Evolutionary conservation across 2,888 invertebrate species (phyloP).

Genomic region (Clepsis dumicolana): DNA sequence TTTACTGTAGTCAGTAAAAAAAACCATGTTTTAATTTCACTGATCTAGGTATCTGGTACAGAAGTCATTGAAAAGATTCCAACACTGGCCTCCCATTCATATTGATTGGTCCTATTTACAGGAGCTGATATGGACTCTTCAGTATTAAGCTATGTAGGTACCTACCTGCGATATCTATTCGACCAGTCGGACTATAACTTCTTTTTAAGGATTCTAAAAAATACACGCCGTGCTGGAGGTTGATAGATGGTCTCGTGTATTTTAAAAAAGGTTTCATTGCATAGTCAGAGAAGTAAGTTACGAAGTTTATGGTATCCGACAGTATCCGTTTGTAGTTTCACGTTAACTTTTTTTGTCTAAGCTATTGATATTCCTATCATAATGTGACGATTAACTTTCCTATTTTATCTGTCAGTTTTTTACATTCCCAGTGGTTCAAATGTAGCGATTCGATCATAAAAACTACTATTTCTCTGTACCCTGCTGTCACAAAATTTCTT

Average conservation of each 20-base stretch:
- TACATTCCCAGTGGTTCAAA: not conserved
- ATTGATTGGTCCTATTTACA: not conserved
- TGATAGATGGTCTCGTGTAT: conserved; percentile 10
- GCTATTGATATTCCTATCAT: too few relatives aligned
- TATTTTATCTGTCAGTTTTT: not conserved
- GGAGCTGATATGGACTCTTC: not conserved
- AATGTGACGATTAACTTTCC: not conserved
- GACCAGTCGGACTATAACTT: conserved; percentile 3
- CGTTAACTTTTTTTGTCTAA: too few relatives aligned
- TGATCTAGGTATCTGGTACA: too few relatives aligned
- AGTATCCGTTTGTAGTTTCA: not conserved
- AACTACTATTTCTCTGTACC: too few relatives aligned
- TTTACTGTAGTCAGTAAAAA: too few relatives aligned
- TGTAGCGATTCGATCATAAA: not conserved
- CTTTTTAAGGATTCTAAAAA: conserved; percentile 18
- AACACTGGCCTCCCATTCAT: too few relatives aligned
- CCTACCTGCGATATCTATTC: not conserved
- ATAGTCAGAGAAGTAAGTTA: not conserved
- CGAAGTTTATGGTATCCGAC: not conserved
- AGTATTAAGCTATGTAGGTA: too few relatives aligned
- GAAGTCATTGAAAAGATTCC: not conserved
- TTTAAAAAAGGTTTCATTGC: conserved; percentile 4
- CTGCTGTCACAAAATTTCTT: not conserved
- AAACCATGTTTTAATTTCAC: too few relatives aligned
- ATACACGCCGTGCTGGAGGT: conserved; percentile 1